Evolutionary conservation across 2,888 invertebrate species (phyloP).

Genomic region (Chalcis sispes): DNA sequence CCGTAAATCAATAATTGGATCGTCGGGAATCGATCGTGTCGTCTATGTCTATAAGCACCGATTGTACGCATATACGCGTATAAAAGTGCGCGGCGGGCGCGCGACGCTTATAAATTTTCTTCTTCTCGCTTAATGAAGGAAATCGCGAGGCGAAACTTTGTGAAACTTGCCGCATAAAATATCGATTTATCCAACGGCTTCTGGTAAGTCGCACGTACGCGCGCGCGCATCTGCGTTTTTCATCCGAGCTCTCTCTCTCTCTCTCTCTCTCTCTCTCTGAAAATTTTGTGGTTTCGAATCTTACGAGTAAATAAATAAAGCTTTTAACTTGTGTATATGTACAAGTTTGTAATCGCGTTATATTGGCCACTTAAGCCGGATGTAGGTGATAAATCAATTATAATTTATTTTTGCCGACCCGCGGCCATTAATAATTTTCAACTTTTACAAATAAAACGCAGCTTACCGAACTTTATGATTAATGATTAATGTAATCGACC

Average conservation of each 20-base stretch:
- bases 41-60: no score
- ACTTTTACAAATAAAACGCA: background rate
- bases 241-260: no score
- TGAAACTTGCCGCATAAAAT: conserved; percentile 47
- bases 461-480: conserved; percentile 23
- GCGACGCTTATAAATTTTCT: conserved; percentile 57
- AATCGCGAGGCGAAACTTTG: conserved; percentile 46
- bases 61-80: no score
- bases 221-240: no score
- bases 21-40: conserved; percentile 46
- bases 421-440: conserved; percentile 41
- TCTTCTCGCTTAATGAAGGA: conserved; percentile 55
- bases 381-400: conserved; percentile 43
- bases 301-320: conserved; percentile 19
- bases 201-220: no score
- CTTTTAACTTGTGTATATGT: background rate
- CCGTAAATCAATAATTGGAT: conserved; percentile 59
- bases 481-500: conserved; percentile 40
- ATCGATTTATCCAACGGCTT: conserved; percentile 18
- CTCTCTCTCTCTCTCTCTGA: no score
- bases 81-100: conserved; percentile 14
- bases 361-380: background rate
- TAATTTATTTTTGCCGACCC: conserved; percentile 31
- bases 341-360: conserved; percentile 7
- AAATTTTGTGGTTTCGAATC: conserved; percentile 2